Conservation (phyloP, 2,113 vertebrate genomes). For the Leptobrachium leishanense region DNA sequence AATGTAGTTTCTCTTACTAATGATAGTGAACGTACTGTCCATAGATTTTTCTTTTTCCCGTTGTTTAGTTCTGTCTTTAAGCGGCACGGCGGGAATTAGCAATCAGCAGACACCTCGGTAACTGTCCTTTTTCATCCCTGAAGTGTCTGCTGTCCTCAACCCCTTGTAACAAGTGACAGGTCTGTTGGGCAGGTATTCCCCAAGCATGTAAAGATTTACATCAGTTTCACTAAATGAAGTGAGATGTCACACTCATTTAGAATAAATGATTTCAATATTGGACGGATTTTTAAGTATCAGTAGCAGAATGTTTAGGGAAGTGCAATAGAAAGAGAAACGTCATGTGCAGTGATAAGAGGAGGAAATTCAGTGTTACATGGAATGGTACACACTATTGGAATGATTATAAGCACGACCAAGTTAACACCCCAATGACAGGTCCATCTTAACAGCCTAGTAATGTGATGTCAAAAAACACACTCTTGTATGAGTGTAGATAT, state of each 20-base stretch:
- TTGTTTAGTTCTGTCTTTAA: conserved; percentile 26
- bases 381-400: too few species aligned
- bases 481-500: too few species aligned
- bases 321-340: background rate
- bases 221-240: background rate
- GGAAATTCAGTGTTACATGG: too few species aligned
- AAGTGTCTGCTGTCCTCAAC: conserved; percentile 33
- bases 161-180: conserved; percentile 31
- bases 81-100: conserved; percentile 20
- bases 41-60: conserved; percentile 30
- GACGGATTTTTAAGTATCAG: background rate
- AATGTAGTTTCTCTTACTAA: conserved; percentile 3
- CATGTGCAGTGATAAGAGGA: background rate
- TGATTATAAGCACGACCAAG: too few species aligned
- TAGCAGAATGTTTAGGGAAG: background rate
- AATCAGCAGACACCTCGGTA: conserved; percentile 23
- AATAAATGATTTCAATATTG: background rate
- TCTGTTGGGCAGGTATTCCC: background rate
- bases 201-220: background rate
- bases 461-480: too few species aligned
- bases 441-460: too few species aligned
- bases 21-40: conserved; percentile 27
- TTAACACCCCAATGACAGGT: too few species aligned
- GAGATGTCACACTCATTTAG: background rate
- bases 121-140: conserved; percentile 28